Conservation (phyloP, 2,113 vertebrate species). For the Macrotis lagotis region DNA sequence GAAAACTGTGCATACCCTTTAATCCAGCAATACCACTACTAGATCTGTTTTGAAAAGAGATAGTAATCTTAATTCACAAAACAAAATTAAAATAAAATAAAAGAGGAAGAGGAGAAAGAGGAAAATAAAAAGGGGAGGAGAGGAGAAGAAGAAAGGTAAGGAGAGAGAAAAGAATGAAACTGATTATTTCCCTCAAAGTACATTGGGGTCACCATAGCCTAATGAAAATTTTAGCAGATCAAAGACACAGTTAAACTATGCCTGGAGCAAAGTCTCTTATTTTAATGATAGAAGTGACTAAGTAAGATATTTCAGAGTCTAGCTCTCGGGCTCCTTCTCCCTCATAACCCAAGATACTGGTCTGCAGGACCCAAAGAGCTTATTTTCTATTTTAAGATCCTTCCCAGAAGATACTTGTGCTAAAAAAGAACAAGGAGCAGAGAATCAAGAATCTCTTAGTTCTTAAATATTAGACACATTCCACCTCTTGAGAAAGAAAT, state of each 20-base stretch:
- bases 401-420: constrained; percentile 68
- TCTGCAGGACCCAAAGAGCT: constrained; percentile 23
- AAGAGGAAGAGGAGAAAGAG: background rate
- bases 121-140: background rate
- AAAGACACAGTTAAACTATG: background rate
- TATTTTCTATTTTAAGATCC: constrained; percentile 53
- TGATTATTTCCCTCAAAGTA: constrained; percentile 15
- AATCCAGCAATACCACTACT: too few relatives aligned
- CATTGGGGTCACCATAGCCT: constrained; percentile 22
- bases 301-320: background rate
- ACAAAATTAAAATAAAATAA: background rate
- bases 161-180: constrained; percentile 23
- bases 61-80: constrained; percentile 46
- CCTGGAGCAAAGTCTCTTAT: background rate
- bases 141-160: constrained; percentile 5
- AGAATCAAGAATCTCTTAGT: constrained; percentile 61
- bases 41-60: too few relatives aligned
- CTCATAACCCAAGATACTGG: background rate
- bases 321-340: background rate
- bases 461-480: constrained; percentile 56
- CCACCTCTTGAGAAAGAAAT: constrained; percentile 53
- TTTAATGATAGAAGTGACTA: background rate
- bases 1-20: too few relatives aligned
- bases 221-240: constrained; percentile 36
- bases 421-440: constrained; percentile 57